A percentile compares a stretch with the other conserved stretches of the same genome.
phyloP scores from a whole-genome alignment of 2,888 invertebrate genomes.

The Tinea pellionella region DNA sequence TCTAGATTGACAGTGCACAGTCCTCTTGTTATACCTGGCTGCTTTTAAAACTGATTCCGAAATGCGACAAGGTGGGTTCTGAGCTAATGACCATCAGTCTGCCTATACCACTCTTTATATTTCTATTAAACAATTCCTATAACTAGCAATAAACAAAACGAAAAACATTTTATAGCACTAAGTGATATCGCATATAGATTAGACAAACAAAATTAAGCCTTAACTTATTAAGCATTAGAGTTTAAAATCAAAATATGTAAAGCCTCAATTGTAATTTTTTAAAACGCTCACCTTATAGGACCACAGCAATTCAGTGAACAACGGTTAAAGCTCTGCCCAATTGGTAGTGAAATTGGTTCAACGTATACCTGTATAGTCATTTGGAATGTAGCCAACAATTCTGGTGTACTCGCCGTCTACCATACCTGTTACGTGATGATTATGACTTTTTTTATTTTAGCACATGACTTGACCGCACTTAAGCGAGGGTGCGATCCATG shows the following conservation, averaged over 20 bases:
- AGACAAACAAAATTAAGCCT: not conserved
- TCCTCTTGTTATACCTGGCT: too few species aligned
- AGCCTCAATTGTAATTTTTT: not conserved
- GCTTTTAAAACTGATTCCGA: too few species aligned
- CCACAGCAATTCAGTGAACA: not conserved
- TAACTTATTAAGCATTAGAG: not conserved
- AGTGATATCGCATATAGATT: not conserved
- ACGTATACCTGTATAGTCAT: not conserved
- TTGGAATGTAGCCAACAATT: constrained; percentile 8
- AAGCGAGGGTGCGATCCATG: too few species aligned
- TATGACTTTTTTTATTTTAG: too few species aligned
- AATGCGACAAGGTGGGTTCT: too few species aligned
- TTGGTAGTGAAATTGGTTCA: constrained; percentile 10
- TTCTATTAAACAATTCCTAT: not conserved
- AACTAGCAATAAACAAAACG: not conserved
- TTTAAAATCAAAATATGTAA: not conserved
- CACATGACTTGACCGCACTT: too few species aligned
- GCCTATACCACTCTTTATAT: too few species aligned
- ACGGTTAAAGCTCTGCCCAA: not conserved
- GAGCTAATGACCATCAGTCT: too few species aligned
- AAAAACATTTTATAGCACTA: not conserved
- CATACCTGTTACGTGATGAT: constrained; percentile 9
- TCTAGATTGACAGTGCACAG: too few species aligned
- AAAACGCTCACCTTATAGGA: not conserved
- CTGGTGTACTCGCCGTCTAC: not conserved